Percentiles rank a stretch among this genome's conserved stretches.
These are phyloP conservation scores for Oasisia sp. DNA, from an alignment of 2,888 invertebrate species.

Conservation along the genomic window DNA sequence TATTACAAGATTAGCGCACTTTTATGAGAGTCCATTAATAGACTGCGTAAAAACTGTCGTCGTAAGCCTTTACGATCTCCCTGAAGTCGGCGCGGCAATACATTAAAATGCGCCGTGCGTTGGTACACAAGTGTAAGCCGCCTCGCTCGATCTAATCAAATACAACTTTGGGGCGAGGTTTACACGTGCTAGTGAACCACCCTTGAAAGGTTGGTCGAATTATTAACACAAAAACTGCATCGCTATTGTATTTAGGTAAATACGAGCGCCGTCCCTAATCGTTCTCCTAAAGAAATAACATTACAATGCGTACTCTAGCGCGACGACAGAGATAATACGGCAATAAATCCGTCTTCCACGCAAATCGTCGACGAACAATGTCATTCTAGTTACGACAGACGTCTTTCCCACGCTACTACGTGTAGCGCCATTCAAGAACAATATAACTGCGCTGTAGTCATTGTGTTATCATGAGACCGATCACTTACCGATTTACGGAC, in stretches of 20 bases:
- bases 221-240: background rate
- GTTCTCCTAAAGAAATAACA: background rate
- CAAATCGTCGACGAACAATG: background rate
- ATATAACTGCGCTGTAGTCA: background rate
- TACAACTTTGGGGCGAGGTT: background rate
- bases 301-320: background rate
- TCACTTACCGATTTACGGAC: slow-evolving; percentile 5
- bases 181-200: background rate
- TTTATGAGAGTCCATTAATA: background rate
- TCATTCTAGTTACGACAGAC: background rate
- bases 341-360: background rate
- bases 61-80: background rate
- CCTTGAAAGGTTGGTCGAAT: background rate
- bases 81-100: background rate
- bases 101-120: background rate
- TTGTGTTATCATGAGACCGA: background rate
- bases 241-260: background rate
- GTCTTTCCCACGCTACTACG: background rate
- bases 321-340: background rate
- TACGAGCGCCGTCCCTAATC: background rate
- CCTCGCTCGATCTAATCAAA: background rate
- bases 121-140: background rate
- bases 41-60: background rate
- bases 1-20: slow-evolving; percentile 4
- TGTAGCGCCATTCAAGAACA: background rate